A percentile compares a stretch with the other conserved stretches of the same genome.
Conservation (phyloP, 2,888 invertebrate species). For the Tridacna gigas region DNA sequence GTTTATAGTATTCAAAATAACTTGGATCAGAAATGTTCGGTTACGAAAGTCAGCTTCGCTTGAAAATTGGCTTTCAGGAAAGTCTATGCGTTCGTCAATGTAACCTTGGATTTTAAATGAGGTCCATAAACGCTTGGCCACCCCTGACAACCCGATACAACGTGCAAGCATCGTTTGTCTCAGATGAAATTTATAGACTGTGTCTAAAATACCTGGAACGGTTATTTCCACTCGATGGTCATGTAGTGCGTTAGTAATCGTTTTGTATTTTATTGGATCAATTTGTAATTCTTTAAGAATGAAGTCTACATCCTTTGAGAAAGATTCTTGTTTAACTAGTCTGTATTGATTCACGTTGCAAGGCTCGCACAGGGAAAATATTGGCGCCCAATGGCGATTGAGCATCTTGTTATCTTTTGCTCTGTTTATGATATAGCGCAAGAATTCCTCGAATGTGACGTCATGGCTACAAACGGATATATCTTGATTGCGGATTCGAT, state of each 20-base stretch:
- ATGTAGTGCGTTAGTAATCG: neutral
- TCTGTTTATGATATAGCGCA: constrained; percentile 12
- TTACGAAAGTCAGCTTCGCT: neutral
- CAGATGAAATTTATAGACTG: neutral
- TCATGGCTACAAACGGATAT: constrained; percentile 11
- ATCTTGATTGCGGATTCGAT: neutral
- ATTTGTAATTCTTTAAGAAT: constrained; percentile 6
- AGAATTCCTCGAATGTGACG: constrained; percentile 43
- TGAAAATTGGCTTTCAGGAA: neutral
- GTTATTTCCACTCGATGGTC: neutral
- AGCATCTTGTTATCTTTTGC: neutral
- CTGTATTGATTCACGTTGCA: constrained; percentile 31
- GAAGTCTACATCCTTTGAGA: constrained; percentile 43
- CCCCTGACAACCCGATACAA: neutral
- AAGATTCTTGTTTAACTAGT: constrained; percentile 49
- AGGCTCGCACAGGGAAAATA: constrained; percentile 33
- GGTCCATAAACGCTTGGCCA: constrained; percentile 1
- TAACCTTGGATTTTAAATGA: constrained; percentile 14
- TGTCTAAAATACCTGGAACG: constrained; percentile 1
- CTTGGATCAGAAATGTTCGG: neutral
- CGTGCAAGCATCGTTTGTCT: neutral
- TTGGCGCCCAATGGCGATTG: constrained; percentile 48
- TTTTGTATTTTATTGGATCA: neutral
- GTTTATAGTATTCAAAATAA: constrained; percentile 1
- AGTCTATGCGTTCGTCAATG: neutral